Percentiles rank a stretch among this genome's conserved stretches.
phyloP scores from a whole-genome alignment of 2,113 vertebrate genomes.

The Pedionomus torquatus region DNA sequence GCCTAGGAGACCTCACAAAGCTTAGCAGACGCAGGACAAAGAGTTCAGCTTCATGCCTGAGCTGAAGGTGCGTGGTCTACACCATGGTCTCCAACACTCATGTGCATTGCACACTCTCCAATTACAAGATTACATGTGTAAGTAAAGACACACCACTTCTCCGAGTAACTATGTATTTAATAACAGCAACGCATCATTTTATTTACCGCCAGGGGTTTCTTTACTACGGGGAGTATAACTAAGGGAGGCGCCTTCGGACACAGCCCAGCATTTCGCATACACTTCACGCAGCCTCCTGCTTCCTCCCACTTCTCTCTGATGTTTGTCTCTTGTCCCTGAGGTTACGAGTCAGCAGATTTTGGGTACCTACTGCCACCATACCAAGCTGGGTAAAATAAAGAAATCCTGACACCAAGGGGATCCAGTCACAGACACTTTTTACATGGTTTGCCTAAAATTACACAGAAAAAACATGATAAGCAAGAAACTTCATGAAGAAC shows the following conservation, averaged over 20 bases:
- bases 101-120: fast-evolving
- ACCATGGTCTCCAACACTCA: not conserved
- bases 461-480: not conserved
- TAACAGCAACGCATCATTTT: not conserved
- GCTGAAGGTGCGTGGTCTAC: not conserved
- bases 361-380: not conserved
- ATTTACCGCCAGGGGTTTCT: not conserved
- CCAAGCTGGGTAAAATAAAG: not conserved
- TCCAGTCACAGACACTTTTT: not conserved
- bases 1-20: not conserved
- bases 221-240: not conserved
- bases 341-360: not conserved
- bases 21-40: not conserved
- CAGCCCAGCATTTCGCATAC: not conserved
- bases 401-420: not conserved
- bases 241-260: not conserved
- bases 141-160: not conserved
- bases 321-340: not conserved
- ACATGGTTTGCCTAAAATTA: not conserved
- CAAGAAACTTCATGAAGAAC: not conserved
- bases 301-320: not conserved
- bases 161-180: not conserved
- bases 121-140: not conserved
- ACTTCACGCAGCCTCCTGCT: fast-evolving
- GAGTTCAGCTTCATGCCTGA: not conserved